Percentiles rank a stretch among this genome's conserved stretches.
phyloP scores from a whole-genome alignment of 2,797 vertebrate species.

The Thripadectes ignobilis region DNA sequence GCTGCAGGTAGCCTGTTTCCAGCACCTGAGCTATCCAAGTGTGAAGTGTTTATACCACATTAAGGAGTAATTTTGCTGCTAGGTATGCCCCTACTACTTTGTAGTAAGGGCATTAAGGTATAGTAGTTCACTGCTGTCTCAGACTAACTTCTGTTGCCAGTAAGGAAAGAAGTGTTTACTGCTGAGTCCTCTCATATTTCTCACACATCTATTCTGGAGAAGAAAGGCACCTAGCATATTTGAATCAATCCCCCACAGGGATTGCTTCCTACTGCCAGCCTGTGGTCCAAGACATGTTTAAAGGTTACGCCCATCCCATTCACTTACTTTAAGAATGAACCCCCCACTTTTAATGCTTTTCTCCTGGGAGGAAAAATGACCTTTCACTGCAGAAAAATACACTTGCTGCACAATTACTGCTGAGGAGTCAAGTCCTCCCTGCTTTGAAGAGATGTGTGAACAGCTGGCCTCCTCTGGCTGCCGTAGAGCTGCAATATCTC shows the following conservation, averaged over 20 bases:
- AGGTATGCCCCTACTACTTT: background rate
- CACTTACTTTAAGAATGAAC: background rate
- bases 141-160: background rate
- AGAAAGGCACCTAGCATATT: background rate
- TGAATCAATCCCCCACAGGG: background rate
- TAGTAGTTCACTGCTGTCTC: background rate
- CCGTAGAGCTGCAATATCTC: background rate
- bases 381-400: slow-evolving; percentile 18
- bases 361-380: slow-evolving; percentile 1
- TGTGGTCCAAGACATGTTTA: background rate
- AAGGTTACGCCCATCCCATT: background rate
- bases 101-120: background rate
- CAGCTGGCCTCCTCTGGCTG: background rate
- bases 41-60: background rate
- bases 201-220: background rate
- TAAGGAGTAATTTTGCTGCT: background rate
- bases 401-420: background rate
- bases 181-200: background rate
- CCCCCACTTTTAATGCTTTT: background rate
- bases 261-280: background rate
- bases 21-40: background rate
- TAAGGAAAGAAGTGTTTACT: background rate
- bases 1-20: background rate
- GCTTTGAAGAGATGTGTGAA: slow-evolving; percentile 9
- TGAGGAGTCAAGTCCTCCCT: background rate